Evolutionary conservation across 1,140 invertebrate species (phyloP).

Genomic region (Pseudobourletiella spinata): DNA sequence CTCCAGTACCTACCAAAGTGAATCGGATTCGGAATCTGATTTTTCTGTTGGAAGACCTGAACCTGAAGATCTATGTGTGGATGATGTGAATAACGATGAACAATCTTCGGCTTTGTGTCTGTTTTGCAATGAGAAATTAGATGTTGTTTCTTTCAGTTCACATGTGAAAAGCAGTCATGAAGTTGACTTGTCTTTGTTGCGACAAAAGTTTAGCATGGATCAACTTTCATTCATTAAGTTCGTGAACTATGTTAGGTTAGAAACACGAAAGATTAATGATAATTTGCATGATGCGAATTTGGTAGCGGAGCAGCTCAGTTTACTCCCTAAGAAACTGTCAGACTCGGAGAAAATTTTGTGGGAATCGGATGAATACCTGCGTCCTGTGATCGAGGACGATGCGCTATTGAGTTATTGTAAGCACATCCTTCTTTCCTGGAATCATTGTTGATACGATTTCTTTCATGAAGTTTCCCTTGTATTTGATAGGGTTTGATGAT

Average conservation of each 20-base stretch:
- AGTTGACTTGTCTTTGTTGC: conserved; percentile 59
- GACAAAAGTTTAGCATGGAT: conserved; percentile 63
- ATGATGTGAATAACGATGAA: not conserved
- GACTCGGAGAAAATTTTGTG: conserved; percentile 59
- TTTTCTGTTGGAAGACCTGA: not conserved
- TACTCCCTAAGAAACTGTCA: too few relatives aligned
- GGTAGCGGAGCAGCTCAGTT: conserved; percentile 37
- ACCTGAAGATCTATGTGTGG: not conserved
- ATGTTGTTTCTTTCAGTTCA: conserved; percentile 41
- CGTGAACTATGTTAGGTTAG: conserved; percentile 58
- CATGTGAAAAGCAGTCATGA: conserved; percentile 51
- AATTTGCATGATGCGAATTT: too few relatives aligned
- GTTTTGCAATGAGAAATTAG: conserved; percentile 47
- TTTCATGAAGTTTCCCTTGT: not conserved
- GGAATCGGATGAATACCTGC: conserved; percentile 47
- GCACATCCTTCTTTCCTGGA: too few relatives aligned
- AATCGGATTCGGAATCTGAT: not conserved
- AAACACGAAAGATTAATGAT: too few relatives aligned
- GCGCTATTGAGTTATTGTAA: conserved; percentile 74
- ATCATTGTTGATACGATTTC: too few relatives aligned
- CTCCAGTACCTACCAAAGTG: too few relatives aligned
- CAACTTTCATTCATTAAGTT: conserved; percentile 78
- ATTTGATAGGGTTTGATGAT: conserved; percentile 5
- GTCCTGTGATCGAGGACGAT: conserved; percentile 65
- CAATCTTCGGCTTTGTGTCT: conserved; percentile 42